A percentile compares a stretch with the other conserved stretches of the same genome.
These are phyloP conservation scores for Digitonthophagus gazella DNA, from an alignment of 2,888 invertebrate species.

Conservation along the genomic window DNA sequence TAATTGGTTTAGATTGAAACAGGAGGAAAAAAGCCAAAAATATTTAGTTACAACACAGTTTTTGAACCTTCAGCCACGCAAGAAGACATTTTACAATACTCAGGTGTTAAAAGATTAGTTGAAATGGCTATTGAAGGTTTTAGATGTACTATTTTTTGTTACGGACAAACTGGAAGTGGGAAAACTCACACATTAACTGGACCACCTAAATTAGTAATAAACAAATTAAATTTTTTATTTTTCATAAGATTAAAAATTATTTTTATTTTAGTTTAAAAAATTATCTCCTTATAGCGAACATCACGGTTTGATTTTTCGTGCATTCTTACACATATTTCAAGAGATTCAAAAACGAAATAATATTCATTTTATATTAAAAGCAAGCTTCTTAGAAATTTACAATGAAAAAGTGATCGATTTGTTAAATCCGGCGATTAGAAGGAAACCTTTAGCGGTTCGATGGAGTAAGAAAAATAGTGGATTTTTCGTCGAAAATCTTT, in stretches of 20 bases:
- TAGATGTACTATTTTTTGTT: conserved; percentile 91
- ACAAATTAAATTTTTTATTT: not conserved
- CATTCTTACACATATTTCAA: conserved; percentile 86
- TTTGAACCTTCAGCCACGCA: conserved; percentile 89
- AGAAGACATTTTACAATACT: conserved; percentile 84
- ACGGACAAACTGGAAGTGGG: conserved; percentile 95
- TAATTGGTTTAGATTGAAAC: conserved; percentile 51
- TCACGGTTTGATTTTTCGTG: conserved; percentile 86
- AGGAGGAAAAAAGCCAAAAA: conserved; percentile 70
- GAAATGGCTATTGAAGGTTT: conserved; percentile 95
- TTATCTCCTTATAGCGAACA: conserved; percentile 59
- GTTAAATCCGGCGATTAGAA: conserved; percentile 79
- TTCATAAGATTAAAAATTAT: not conserved
- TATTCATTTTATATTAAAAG: conserved; percentile 80
- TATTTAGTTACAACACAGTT: conserved; percentile 93
- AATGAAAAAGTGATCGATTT: conserved; percentile 97
- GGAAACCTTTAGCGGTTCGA: conserved; percentile 82
- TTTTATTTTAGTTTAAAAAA: conserved; percentile 44
- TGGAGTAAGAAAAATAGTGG: conserved; percentile 93
- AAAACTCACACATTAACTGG: conserved; percentile 96
- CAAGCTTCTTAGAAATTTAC: conserved; percentile 94
- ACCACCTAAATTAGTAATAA: conserved; percentile 76
- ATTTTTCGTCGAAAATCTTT: conserved; percentile 95
- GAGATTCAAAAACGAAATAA: conserved; percentile 74
- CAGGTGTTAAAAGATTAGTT: conserved; percentile 84